Evolutionary conservation across 1,140 invertebrate species (phyloP).

Genomic region (Papilio dardanus): DNA sequence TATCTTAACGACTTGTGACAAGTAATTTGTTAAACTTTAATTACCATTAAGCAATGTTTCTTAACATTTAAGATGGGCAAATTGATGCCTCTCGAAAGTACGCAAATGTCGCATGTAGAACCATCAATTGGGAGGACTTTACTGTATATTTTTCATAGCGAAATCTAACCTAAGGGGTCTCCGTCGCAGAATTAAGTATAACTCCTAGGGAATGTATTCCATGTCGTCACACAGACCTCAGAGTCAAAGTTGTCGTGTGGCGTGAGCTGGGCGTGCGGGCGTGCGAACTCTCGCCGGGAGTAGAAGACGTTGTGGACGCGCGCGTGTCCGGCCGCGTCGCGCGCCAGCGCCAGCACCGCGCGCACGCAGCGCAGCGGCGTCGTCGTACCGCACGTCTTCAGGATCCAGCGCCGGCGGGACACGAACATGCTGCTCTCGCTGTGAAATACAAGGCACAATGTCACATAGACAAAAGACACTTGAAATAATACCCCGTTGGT

Average conservation of each 20-base stretch:
- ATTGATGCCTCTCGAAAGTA: not conserved
- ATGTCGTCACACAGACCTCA: no score
- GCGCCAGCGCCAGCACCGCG: slow-evolving; percentile 92
- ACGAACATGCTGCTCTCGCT: slow-evolving; percentile 99
- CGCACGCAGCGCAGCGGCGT: slow-evolving; percentile 96
- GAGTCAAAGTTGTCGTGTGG: slow-evolving; percentile 95
- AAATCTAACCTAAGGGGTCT: no score
- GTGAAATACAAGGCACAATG: slow-evolving; percentile 40
- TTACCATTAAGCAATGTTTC: not conserved
- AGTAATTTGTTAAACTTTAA: not conserved
- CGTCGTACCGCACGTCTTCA: slow-evolving; percentile 99
- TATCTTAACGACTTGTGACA: slow-evolving; percentile 7
- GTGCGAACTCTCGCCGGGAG: slow-evolving; percentile 97
- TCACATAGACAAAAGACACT: not conserved
- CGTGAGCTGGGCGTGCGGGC: slow-evolving; percentile 93
- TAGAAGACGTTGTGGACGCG: slow-evolving; percentile 95
- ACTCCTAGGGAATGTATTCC: no score
- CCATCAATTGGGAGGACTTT: no score
- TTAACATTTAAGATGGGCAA: not conserved
- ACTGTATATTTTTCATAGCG: no score
- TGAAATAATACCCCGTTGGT: no score
- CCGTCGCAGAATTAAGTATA: no score
- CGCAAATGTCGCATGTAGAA: no score
- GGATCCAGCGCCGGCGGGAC: slow-evolving; percentile 94
- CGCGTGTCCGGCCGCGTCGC: slow-evolving; percentile 92